phyloP scores from a whole-genome alignment of 1,140 invertebrate species.

The Heterodera carotae region DNA sequence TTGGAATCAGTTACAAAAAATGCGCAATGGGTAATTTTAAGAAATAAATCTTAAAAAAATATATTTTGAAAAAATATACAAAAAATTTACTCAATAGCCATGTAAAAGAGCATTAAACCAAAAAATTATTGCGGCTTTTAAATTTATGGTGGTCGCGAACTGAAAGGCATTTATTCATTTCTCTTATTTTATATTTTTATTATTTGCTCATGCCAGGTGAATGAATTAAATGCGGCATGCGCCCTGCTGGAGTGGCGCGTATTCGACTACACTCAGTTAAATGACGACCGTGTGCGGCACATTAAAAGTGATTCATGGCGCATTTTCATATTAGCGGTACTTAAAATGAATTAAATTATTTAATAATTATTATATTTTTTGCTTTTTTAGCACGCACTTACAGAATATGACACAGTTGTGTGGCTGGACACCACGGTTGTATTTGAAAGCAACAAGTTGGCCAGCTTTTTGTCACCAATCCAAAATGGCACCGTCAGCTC shows the following conservation, averaged over 20 bases:
- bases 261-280: constrained; percentile 30
- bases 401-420: constrained; percentile 21
- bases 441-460: constrained; percentile 11
- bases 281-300: constrained; percentile 15
- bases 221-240: constrained; percentile 31
- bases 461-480: constrained; percentile 26
- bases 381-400: constrained; percentile 23
- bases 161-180: too few relatives aligned
- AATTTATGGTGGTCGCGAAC: too few relatives aligned
- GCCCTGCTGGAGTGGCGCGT: constrained; percentile 37
- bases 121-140: too few relatives aligned
- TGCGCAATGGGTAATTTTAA: constrained; percentile 15
- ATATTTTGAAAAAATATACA: too few relatives aligned
- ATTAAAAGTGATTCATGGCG: constrained; percentile 40
- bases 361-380: not conserved
- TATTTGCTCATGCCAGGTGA: constrained; percentile 6
- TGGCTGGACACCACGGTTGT: constrained; percentile 38
- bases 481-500: constrained; percentile 18
- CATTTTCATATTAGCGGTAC: constrained; percentile 33
- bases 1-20: constrained; percentile 16
- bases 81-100: too few relatives aligned
- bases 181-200: too few relatives aligned
- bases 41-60: not conserved
- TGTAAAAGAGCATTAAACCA: too few relatives aligned
- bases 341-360: too few relatives aligned